Conservation (phyloP, 2,797 vertebrate species). For the Peromyscus nudipes region DNA sequence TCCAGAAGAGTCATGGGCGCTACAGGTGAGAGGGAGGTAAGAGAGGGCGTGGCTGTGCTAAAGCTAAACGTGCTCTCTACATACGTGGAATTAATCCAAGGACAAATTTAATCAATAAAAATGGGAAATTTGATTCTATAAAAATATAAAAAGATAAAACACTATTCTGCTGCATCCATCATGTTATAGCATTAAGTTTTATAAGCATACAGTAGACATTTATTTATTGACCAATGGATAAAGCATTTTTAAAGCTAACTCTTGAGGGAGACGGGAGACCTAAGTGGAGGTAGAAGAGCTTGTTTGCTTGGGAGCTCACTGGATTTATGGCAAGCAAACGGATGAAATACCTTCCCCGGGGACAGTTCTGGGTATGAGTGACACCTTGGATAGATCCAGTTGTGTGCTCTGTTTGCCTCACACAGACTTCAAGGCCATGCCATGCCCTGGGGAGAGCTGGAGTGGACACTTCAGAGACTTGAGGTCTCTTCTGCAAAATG, state of each 20-base stretch:
- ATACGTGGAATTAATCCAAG: neutral
- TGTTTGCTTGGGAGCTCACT: too few species aligned
- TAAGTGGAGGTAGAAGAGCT: neutral
- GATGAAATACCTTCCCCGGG: neutral
- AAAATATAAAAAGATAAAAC: neutral
- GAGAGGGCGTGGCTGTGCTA: neutral
- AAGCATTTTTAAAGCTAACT: conserved; percentile 1
- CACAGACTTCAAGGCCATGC: neutral
- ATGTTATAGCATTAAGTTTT: neutral
- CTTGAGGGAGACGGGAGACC: neutral
- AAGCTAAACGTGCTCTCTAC: neutral
- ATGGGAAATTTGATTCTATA: neutral
- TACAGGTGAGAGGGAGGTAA: neutral
- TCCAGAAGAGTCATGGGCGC: too few species aligned
- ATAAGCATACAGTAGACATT: neutral
- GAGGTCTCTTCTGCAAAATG: neutral
- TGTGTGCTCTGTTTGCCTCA: neutral
- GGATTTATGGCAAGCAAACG: neutral
- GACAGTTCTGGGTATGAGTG: neutral
- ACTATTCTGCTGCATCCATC: neutral
- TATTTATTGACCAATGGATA: neutral
- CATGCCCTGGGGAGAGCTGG: neutral
- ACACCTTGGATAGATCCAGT: neutral
- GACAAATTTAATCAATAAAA: neutral
- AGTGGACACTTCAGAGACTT: neutral